Base-by-base conservation (phyloP, 2,113 vertebrate genomes). In the Cathartes aura region DNA sequence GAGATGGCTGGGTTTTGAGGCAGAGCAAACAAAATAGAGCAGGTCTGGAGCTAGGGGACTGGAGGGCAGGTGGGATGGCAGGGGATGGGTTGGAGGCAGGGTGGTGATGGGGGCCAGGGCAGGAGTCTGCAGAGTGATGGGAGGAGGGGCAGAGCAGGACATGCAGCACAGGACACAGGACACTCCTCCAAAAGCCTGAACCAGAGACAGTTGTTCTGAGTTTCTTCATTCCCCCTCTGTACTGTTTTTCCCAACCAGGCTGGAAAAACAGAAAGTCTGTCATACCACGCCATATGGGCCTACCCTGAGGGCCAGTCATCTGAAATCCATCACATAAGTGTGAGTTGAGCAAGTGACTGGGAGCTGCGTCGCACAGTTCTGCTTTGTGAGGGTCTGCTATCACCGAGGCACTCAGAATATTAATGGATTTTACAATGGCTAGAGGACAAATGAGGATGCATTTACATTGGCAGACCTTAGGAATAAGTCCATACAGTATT, bases 231-330 rank as follows among this genome's bases (percentile, higher is more conserved):
- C 42, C 47, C 53, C 12, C 82, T 89, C 68, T 32, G 30, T 34
- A n/a, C 24, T 38, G 14, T 58, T 88, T 94, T 80, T 80, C 42
- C 70, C 64, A 84, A 40, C 15, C 62, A 86, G 59, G 48, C 89
- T 93, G 62, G 62, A 87, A 73, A 60, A 90, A 59, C 71, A 89
- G 59, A 64, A 75, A 50, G 16, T 5, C 4, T 79, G 82, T 90
- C 36, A 6, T 59, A 72, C 56, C n/a, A 58, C 55, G 32, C 74
- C 93, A 92, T 92, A 88, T 82, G 82, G 70, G 50, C 70, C 60
- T 95, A 79, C 88, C 89, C 95, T 94, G 82, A 90, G 93, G 96
- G 89, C 70, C 91, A 92, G 89, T 79, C 82, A 67, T 95, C 89
- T 67, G 74, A 93, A 95, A 97, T 85, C 82, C 12, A 0, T 93